Base-by-base conservation (phyloP, 2,113 vertebrate species). In the Myotis lucifugus region DNA sequence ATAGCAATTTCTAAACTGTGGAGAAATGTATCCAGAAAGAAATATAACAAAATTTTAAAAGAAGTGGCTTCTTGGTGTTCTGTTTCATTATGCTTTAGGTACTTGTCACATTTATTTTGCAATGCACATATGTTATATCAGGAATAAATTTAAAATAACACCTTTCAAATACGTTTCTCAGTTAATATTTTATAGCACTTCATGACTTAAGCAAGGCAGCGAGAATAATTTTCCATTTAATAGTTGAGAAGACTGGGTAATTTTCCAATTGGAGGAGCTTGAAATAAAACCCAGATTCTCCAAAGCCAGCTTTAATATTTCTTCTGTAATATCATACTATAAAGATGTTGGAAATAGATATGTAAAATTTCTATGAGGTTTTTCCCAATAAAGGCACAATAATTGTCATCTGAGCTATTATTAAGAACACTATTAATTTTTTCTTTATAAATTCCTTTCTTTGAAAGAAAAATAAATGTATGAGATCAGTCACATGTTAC, bases 201-300 rank as follows among this genome's bases (percentile, higher is more conserved):
- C 27, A 86, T 18, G 8, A 90, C 34, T 90, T 95, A 92, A 73
- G 27, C 52, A 93, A 86, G 9, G 34, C 2, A 72, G 3, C 0
- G 6, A 79, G 27, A 86, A 91, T 76, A 90, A 59, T 90, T 92
- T 97, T 88, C 15, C 40, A 81, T 40, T 84, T 85, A 89, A 54
- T 27, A 61, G 1, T 69, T 52, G 66, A 93, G 9, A 90, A 86
- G 21, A 93, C 5, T 52, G 27, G 6, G 6, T 67, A 52, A 88
- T 69, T 88, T 72, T 37, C 19, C 25, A 89, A 29, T n/a, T 78
- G n/a, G 7, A 72, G 40, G 4, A 85, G 18, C 8, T 66, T 76
- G 46, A 88, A 88, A 88, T 70, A 66, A 67, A 86, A 67, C 5
- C n/a, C 27, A 69, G 21, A 83, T 15, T 6, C 3, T 42, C 8